Evolutionary conservation across 2,797 vertebrate genomes (phyloP), one percentile per base, ranked within the genome.

Genomic region (Chromis chromis): DNA sequence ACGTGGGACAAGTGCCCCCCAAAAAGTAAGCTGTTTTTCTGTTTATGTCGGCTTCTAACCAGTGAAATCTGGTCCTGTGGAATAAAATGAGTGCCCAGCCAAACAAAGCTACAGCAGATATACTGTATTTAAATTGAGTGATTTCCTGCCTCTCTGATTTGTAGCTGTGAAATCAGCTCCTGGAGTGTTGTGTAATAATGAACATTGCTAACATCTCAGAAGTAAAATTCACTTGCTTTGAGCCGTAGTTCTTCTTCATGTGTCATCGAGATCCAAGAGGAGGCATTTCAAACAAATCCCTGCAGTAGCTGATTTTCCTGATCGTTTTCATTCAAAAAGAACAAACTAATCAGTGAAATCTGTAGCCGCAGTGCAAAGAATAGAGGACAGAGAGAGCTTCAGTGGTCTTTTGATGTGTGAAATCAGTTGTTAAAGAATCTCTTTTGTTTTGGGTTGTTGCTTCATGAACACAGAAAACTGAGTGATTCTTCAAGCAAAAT

Each of bases 1-100:
- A 98, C 39, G 96, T 99, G 79, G 98, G 98, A 91, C 98, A 99
- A 92, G 98, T 99, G 63, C 97, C 97, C 39, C 98, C 98, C 1
- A 99, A 99, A 93, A 99, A 99, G 98, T 99, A 96, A 96, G 92
- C 1, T 14, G 0, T 6, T 27, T 46, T n/a, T 2, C 24, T 9
- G 22, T 24, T 69, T 16, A 22, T 27, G 60, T 46, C 40, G 3
- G 6, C 25, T 70, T 25, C 46, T 19, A 50, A 19, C 3, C 24
- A 2, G 27, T 52, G 17, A 9, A 46, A n/a, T 48, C 64, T 28
- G 19, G 4, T 48, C 2, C 14, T 44, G 49, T 33, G 49, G 24
- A 25, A 24, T 10, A 33, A 33, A 61, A n/a, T 64, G 28, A 4
- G 17, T 46, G 36, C 55, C 27, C 27, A 31, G 0, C 25, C 22